Evolutionary conservation across 53 echinoderm and acorn worm species (phyloP).

Genomic region (Zoroaster sp.): DNA sequence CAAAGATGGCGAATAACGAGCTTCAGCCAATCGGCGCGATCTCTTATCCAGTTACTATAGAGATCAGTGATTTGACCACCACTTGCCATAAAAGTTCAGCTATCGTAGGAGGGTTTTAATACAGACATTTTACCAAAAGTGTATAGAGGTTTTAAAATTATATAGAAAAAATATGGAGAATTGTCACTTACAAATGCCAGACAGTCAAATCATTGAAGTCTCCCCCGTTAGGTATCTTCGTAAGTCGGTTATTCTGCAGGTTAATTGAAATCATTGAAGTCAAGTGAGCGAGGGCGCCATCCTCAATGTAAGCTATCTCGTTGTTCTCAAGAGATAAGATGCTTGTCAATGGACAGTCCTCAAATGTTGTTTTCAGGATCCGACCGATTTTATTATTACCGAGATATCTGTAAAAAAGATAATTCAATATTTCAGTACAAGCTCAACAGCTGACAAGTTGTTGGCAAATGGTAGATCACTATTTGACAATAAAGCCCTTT

Average conservation of each 20-base stretch:
- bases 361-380: constrained; percentile 73
- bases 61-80: too few species aligned
- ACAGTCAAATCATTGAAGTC: constrained; percentile 58
- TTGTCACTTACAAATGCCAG: constrained; percentile 49
- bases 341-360: constrained; percentile 75
- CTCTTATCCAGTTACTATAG: too few species aligned
- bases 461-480: background rate
- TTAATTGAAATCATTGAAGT: background rate
- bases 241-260: constrained; percentile 75
- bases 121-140: too few species aligned
- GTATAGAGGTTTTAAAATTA: too few species aligned
- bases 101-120: background rate
- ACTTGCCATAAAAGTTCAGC: background rate
- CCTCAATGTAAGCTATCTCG: constrained; percentile 95
- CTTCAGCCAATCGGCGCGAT: too few species aligned
- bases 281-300: constrained; percentile 79
- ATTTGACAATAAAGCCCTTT: background rate
- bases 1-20: too few species aligned
- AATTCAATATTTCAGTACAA: background rate
- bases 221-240: constrained; percentile 67
- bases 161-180: too few species aligned
- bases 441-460: background rate
- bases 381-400: constrained; percentile 74
- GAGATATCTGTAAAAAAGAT: constrained; percentile 43
- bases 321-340: constrained; percentile 45